Base-by-base conservation (phyloP, 2,113 vertebrate genomes). In the Cebidichthys violaceus region DNA sequence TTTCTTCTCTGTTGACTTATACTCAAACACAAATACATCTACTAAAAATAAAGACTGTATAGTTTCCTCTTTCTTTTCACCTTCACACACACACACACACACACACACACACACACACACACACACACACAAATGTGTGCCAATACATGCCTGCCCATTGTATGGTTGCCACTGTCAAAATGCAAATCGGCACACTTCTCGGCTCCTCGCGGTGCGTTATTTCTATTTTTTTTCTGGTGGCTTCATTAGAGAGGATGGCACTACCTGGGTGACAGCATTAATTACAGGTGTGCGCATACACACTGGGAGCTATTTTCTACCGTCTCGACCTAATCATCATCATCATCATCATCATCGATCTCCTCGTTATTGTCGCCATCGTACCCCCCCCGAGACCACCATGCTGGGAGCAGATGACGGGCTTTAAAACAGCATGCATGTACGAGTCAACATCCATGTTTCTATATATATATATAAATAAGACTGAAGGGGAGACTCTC, bases 191-290 rank as follows among this genome's bases (percentile, higher is more conserved):
- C 59, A 33, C 39, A 52, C 73, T 75, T 70, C 80, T 76, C 45
- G n/a, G 59, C 57, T 81, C 76, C 64, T 83, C 71, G 2, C 55
- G 43, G 17, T 18, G 27, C 29, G 43, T 55, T 81, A 27, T 87
- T 80, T 29, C 47, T 43, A 33, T 54, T 82, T 71, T 59, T 69
- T 31, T 77, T 31, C 57, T 55, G 0, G 60, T 73, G 74, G 80
- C 86, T 92, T 92, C 84, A 93, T 92, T 92, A 89, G 79, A 83
- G 62, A 70, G 70, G 27, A 77, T 9, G 88, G 86, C 59, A 9
- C 24, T 81, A 85, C 74, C 77, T 82, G 47, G 79, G 70, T 91
- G 89, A 91, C 90, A 91, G 88, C 82, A 88, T 92, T 93, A 92
- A 92, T 92, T 89, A 89, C 88, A 94, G 88, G 77, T 86, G 76